Evolutionary conservation across 1,140 invertebrate genomes (phyloP).

Genomic region (Watersipora subatra): DNA sequence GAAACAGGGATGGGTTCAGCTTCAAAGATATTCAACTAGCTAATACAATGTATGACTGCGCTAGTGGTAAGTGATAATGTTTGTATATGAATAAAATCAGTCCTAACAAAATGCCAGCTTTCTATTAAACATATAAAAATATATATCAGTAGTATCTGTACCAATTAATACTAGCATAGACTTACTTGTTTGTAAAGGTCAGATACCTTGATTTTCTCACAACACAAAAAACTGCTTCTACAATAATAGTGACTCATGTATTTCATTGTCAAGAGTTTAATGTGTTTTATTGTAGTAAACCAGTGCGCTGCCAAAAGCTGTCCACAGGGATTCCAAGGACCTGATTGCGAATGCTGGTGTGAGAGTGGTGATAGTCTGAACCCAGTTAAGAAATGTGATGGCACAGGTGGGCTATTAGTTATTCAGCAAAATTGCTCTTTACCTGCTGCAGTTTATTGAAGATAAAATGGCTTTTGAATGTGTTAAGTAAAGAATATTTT

Average conservation of each 20-base stretch:
- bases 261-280: too few species aligned
- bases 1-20: constrained; percentile 1
- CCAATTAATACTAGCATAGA: too few species aligned
- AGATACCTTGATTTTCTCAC: too few species aligned
- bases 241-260: too few species aligned
- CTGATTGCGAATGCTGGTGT: constrained; percentile 1
- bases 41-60: neutral
- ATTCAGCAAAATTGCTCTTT: neutral
- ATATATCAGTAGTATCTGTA: too few species aligned
- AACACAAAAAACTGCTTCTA: too few species aligned
- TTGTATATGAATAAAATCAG: too few species aligned
- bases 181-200: too few species aligned
- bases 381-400: neutral
- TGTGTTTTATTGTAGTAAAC: neutral
- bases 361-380: neutral
- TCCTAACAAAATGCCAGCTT: too few species aligned
- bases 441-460: neutral
- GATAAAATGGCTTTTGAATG: neutral
- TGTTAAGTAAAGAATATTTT: neutral
- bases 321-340: neutral
- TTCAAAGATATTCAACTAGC: constrained; percentile 2
- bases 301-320: neutral
- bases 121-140: too few species aligned
- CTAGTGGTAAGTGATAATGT: neutral
- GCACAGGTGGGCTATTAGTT: neutral